phyloP scores from a whole-genome alignment of 1,140 invertebrate genomes.

The Drosophila grimshawi region DNA sequence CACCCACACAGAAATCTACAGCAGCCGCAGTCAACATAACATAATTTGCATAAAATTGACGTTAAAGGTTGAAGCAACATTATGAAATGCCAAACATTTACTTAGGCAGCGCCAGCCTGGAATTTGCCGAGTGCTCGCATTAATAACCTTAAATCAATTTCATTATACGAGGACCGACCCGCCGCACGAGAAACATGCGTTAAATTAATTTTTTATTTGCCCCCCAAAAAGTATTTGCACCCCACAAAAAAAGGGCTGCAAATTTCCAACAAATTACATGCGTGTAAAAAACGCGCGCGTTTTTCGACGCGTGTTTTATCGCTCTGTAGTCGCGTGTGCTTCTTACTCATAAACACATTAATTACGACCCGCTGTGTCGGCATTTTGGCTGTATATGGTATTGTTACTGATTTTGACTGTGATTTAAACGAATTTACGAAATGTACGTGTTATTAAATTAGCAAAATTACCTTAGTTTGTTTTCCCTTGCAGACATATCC shows the following conservation, averaged over 20 bases:
- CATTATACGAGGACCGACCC: constrained; percentile 53
- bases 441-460: constrained; percentile 4
- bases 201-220: constrained; percentile 84
- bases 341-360: constrained; percentile 66
- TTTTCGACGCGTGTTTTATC: constrained; percentile 18
- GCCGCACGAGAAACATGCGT: constrained; percentile 73
- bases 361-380: constrained; percentile 29
- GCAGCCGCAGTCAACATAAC: constrained; percentile 62
- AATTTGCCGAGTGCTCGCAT: constrained; percentile 57
- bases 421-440: too few species aligned
- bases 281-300: constrained; percentile 65
- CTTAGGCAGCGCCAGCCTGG: constrained; percentile 58
- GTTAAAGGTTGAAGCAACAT: constrained; percentile 81
- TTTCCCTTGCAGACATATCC: constrained; percentile 4
- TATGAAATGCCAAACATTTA: constrained; percentile 79
- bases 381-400: neutral
- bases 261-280: constrained; percentile 67
- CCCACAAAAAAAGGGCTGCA: constrained; percentile 52
- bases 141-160: constrained; percentile 84
- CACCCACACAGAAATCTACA: constrained; percentile 29
- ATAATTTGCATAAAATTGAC: constrained; percentile 84
- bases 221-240: constrained; percentile 28
- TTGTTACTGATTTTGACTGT: constrained; percentile 8
- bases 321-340: neutral
- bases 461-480: constrained; percentile 5